Evolutionary conservation across 2,888 invertebrate species (phyloP), one percentile per base, ranked within the genome.

Genomic region (Pharmacophagus antenor): DNA sequence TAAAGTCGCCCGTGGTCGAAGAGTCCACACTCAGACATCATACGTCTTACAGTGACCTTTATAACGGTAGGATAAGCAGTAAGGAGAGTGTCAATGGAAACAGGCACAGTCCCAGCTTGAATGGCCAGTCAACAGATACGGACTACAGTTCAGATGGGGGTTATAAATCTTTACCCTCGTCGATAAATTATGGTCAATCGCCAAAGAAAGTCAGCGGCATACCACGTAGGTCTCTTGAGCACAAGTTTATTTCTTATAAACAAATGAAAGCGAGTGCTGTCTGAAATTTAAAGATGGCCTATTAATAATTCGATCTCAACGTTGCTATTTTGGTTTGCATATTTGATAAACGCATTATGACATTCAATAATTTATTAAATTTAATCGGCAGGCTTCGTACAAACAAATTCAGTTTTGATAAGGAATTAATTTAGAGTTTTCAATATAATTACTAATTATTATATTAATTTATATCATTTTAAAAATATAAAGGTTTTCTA

Each of bases 131-230:
- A 18, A 91, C 91, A 0, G 91, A 91, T 66, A 91, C 90, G 0
- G 91, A 91, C 67, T 91, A 91, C 67, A 90, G 90, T 63, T 91
- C 91, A 3, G 91, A 91, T 69, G 89, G 91, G 1, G 91, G 91
- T 1, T 91, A 91, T 76, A 91, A 91, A 64, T 91, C 91, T 0
- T 74, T 91, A n/a, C 91, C 91, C 10, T 91, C 91, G 1, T 88
- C 88, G 12, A 91, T 91, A 56, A 91, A 88, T 71, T 87, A 82
- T 68, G 72, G 72, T 3, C 66, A 68, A 56, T 84, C 89, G 37
- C 84, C 89, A 2, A 88, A 85, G 66, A 89, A 87, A 71, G 79
- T 87, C 56, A 91, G 91, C 70, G 91, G 91, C 31, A 91, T 91
- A 62, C 91, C 91, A 12, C 72, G 91, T 66, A 77, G 91, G 68